Evolutionary conservation across 2,113 vertebrate species (phyloP).

Genomic region (Actenoides hombroni): DNA sequence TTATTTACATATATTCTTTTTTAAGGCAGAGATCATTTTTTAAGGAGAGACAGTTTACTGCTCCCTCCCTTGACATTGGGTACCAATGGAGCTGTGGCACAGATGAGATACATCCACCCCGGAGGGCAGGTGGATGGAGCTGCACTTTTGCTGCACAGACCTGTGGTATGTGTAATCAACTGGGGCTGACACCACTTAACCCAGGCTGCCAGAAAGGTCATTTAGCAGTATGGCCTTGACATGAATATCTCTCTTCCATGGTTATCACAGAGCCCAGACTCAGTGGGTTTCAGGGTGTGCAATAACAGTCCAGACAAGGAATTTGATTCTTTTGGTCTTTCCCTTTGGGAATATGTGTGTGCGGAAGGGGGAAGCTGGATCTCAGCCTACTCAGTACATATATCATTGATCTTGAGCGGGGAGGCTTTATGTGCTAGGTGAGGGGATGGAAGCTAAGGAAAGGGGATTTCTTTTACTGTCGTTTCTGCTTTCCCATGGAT

Average conservation of each 20-base stretch:
- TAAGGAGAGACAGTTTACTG: not conserved
- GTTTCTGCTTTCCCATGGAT: not conserved
- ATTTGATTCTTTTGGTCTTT: not conserved
- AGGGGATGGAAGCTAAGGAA: not conserved
- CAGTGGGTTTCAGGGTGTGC: not conserved
- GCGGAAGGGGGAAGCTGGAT: not conserved
- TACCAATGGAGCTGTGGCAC: not conserved
- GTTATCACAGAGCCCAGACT: not conserved
- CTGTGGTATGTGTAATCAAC: not conserved
- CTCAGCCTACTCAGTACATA: not conserved
- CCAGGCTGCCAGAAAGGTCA: not conserved
- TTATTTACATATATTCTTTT: not conserved
- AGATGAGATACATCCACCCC: not conserved
- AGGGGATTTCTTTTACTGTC: not conserved
- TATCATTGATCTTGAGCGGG: not conserved
- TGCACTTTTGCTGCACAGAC: not conserved
- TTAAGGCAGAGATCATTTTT: not conserved
- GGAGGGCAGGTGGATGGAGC: not conserved
- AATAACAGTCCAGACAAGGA: not conserved
- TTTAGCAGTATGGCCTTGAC: not conserved
- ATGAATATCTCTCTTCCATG: not conserved
- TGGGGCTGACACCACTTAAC: not conserved
- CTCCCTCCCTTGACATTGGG: not conserved
- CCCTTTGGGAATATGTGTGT: not conserved
- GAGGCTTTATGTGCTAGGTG: not conserved